Evolutionary conservation across 2,113 vertebrate genomes (phyloP).

Genomic region (Sander vitreus): DNA sequence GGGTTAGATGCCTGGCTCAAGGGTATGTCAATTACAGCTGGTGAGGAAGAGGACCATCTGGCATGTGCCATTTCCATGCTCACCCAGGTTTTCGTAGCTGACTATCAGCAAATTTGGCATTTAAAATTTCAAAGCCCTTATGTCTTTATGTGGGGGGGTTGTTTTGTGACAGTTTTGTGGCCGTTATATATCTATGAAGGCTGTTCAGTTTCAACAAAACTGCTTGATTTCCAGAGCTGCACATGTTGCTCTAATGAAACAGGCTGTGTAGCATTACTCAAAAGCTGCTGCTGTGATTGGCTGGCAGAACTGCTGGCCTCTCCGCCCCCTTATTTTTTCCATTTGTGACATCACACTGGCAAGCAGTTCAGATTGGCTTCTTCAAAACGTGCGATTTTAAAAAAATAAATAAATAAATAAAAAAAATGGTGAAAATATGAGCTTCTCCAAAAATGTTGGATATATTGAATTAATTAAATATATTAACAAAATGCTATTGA

Average conservation of each 20-base stretch:
- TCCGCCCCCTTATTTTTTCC: neutral
- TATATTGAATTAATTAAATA: too few relatives aligned
- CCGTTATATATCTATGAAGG: neutral
- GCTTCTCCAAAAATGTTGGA: too few relatives aligned
- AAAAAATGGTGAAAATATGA: too few relatives aligned
- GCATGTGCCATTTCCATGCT: constrained; percentile 2
- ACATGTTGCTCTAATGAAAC: neutral
- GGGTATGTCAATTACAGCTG: constrained; percentile 5
- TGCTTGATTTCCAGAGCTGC: neutral
- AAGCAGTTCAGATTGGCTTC: neutral
- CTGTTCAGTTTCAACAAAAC: neutral
- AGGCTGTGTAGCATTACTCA: neutral
- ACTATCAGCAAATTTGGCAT: neutral
- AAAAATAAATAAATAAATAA: too few relatives aligned
- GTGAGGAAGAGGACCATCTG: neutral
- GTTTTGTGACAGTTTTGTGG: neutral
- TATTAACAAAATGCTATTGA: neutral
- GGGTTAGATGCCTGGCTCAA: constrained; percentile 28
- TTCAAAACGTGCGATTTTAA: neutral
- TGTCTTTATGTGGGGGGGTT: neutral
- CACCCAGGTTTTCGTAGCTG: neutral
- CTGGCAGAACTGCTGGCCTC: neutral
- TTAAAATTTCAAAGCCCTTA: neutral
- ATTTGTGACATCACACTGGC: constrained; percentile 1
- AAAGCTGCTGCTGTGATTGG: neutral